Evolutionary conservation across 2,888 invertebrate genomes (phyloP).

Genomic region (Pandemis heparana): DNA sequence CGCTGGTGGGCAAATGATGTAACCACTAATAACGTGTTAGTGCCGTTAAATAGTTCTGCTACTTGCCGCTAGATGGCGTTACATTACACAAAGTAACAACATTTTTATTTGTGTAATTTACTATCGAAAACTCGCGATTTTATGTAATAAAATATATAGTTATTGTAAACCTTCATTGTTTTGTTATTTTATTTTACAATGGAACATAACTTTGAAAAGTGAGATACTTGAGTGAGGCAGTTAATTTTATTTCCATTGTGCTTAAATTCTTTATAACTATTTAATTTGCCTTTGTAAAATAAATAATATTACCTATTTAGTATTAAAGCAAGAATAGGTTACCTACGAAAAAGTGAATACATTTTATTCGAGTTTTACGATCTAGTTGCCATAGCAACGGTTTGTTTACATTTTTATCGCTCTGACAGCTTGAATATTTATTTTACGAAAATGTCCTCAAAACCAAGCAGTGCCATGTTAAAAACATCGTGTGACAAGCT

Average conservation of each 20-base stretch:
- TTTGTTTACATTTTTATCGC: slow-evolving; percentile 43
- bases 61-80: slow-evolving; percentile 54
- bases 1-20: not conserved
- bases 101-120: too few species aligned
- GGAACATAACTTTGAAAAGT: not conserved
- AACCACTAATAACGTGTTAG: not conserved
- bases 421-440: not conserved
- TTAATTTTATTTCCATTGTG: not conserved
- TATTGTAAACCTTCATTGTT: not conserved
- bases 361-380: not conserved
- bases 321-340: not conserved
- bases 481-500: slow-evolving; percentile 48
- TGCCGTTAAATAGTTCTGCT: slow-evolving; percentile 35
- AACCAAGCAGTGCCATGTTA: slow-evolving; percentile 31
- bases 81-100: not conserved
- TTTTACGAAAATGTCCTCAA: slow-evolving; percentile 44
- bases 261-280: too few species aligned
- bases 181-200: not conserved
- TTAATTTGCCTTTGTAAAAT: too few species aligned
- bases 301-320: not conserved
- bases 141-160: not conserved
- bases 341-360: too few species aligned
- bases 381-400: slow-evolving; percentile 51
- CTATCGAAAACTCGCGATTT: too few species aligned
- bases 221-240: too few species aligned